phyloP scores from a whole-genome alignment of 2,888 invertebrate species.

The Slavum lentiscoides region DNA sequence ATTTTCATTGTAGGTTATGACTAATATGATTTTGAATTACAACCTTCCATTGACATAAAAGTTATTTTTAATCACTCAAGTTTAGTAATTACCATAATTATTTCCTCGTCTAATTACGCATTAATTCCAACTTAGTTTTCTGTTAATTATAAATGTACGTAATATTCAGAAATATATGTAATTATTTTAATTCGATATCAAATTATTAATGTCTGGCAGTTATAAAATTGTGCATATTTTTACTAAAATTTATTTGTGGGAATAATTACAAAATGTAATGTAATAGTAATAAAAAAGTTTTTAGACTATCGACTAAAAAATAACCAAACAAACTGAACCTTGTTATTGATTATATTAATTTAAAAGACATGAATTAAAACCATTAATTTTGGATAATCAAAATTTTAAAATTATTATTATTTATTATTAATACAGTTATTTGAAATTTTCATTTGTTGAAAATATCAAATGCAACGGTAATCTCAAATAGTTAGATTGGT shows the following conservation, averaged over 20 bases:
- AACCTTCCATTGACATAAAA: not conserved
- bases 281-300: not conserved
- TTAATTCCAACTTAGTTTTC: not conserved
- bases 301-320: not conserved
- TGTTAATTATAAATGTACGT: not conserved
- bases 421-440: not conserved
- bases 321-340: not conserved
- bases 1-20: not conserved
- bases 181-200: not conserved
- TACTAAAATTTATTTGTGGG: too few relatives aligned
- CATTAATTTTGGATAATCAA: constrained; percentile 5
- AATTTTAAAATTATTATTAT: constrained; percentile 28
- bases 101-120: not conserved
- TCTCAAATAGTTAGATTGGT: not conserved
- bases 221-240: too few relatives aligned
- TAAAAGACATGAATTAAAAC: constrained; percentile 8
- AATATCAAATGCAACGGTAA: not conserved
- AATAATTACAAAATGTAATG: not conserved
- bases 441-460: not conserved
- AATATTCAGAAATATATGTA: not conserved
- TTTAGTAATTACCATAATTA: not conserved
- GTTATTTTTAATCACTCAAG: constrained; percentile 18
- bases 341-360: not conserved
- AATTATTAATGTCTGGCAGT: too few relatives aligned
- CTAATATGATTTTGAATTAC: not conserved